Evolutionary conservation across 2,888 invertebrate genomes (phyloP).

Genomic region (Troides aeacus): DNA sequence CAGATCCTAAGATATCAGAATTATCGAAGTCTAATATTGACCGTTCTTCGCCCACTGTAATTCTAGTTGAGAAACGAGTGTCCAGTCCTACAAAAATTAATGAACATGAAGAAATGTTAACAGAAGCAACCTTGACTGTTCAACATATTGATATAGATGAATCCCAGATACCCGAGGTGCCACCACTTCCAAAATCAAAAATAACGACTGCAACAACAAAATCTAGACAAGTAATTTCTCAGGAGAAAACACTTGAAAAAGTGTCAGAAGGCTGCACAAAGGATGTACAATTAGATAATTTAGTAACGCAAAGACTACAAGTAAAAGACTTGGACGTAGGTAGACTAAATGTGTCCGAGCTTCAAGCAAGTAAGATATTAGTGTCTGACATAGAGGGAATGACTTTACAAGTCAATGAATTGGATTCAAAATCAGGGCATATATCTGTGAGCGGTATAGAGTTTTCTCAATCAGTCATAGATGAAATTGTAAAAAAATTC

Average conservation of each 20-base stretch:
- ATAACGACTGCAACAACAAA: constrained; percentile 40
- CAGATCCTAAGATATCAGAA: constrained; percentile 78
- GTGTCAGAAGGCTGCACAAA: constrained; percentile 51
- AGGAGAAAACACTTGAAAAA: constrained; percentile 60
- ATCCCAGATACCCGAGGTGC: constrained; percentile 65
- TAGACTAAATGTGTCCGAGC: constrained; percentile 86
- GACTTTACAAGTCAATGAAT: constrained; percentile 85
- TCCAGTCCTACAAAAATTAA: constrained; percentile 81
- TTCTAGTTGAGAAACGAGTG: constrained; percentile 80
- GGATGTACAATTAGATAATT: constrained; percentile 69
- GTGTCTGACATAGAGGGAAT: constrained; percentile 90
- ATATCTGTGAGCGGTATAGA: constrained; percentile 84
- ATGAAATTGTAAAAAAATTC: constrained; percentile 82
- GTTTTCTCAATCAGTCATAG: constrained; percentile 84
- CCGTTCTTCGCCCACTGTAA: constrained; percentile 81
- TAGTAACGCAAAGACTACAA: constrained; percentile 83
- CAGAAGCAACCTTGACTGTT: constrained; percentile 83
- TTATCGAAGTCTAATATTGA: constrained; percentile 77
- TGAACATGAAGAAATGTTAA: constrained; percentile 81
- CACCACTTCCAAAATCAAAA: constrained; percentile 67
- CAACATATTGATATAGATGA: constrained; percentile 82
- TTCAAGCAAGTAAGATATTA: constrained; percentile 88
- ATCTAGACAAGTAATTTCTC: constrained; percentile 43
- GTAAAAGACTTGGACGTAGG: constrained; percentile 89
- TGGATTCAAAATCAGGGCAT: constrained; percentile 85